Evolutionary conservation across 2,888 invertebrate species (phyloP).

Genomic region (Melipona beecheii): DNA sequence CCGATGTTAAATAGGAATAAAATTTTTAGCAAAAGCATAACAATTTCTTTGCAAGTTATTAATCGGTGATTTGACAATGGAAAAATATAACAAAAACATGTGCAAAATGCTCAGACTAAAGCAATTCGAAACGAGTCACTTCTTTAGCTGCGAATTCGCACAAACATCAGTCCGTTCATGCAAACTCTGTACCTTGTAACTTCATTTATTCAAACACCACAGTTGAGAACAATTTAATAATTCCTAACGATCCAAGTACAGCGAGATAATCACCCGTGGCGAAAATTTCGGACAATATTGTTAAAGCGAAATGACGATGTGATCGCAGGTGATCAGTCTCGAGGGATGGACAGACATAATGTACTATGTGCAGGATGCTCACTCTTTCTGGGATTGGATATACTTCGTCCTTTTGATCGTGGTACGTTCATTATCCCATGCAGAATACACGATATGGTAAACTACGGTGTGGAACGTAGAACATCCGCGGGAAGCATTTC

Average conservation of each 20-base stretch:
- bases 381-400: conserved; percentile 99
- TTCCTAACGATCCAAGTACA: no score
- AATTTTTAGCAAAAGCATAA: not conserved
- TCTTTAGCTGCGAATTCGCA: not conserved
- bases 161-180: not conserved
- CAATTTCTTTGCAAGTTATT: no score
- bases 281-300: not conserved
- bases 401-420: conserved; percentile 99
- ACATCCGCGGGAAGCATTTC: not conserved
- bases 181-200: not conserved
- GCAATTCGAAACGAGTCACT: no score
- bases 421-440: conserved; percentile 88
- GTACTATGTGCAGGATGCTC: conserved; percentile 99
- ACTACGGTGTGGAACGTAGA: not conserved
- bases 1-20: not conserved
- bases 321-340: conserved; percentile 95
- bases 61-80: no score
- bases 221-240: no score
- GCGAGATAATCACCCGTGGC: not conserved
- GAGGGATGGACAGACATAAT: conserved; percentile 99
- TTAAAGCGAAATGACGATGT: not conserved
- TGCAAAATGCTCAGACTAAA: no score
- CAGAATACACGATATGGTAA: not conserved
- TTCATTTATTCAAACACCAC: not conserved
- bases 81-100: no score